Evolutionary conservation across 2,797 vertebrate genomes (phyloP).

Genomic region (Pelochelys cantorii): DNA sequence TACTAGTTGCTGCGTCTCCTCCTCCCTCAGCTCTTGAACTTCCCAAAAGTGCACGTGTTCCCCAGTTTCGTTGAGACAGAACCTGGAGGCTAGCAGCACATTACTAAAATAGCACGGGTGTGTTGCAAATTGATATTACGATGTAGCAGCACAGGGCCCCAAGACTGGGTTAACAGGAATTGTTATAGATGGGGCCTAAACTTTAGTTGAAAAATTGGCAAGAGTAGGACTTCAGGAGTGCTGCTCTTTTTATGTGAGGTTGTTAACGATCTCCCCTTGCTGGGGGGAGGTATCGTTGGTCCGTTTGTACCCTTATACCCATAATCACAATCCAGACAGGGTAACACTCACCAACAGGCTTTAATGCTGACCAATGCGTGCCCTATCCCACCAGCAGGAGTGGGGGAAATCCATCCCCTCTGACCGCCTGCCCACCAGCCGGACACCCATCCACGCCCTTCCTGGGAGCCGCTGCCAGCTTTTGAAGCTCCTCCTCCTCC

Average conservation of each 20-base stretch:
- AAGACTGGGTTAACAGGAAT: background rate
- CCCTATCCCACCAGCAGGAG: too few species aligned
- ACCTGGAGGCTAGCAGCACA: background rate
- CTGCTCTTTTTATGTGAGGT: background rate
- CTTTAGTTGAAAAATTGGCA: background rate
- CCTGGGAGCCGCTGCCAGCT: too few species aligned
- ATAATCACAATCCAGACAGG: too few species aligned
- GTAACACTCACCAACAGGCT: too few species aligned
- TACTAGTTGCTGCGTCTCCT: background rate
- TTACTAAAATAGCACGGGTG: background rate
- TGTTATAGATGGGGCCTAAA: background rate
- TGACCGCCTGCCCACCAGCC: too few species aligned
- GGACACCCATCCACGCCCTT: too few species aligned
- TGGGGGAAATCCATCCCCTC: too few species aligned
- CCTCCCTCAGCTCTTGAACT: background rate
- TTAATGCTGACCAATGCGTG: too few species aligned
- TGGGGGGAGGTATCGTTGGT: too few species aligned
- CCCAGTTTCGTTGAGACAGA: background rate
- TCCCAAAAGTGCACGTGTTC: fast-evolving
- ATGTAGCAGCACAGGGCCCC: fast-evolving
- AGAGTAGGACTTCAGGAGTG: background rate
- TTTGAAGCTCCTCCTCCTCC: too few species aligned
- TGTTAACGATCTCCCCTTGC: too few species aligned
- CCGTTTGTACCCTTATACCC: too few species aligned
- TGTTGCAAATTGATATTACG: background rate